Base-by-base conservation (phyloP, 2,888 invertebrate species). In the Uropetala carovei region DNA sequence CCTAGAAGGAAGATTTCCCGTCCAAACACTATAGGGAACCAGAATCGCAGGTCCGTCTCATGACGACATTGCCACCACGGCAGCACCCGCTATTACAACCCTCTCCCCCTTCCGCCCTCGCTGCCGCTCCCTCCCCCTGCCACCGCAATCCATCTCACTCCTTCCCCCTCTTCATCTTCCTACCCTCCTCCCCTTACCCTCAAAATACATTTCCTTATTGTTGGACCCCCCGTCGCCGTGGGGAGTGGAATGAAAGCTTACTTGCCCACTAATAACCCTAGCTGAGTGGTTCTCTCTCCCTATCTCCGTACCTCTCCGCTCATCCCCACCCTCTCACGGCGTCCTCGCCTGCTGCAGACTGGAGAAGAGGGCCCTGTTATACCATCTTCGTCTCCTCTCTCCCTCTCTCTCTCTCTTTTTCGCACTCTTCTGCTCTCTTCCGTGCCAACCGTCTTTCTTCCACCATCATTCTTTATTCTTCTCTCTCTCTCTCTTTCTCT, bases 201-300 rank as follows among this genome's bases (percentile, higher is more conserved):
- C 85, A 14, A 84, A 84, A 57, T 84, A 84, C 84, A 58, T 85
- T 85, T 85, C 57, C 85, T 85, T 57, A 85, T 85, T 85, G 85
- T 85, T 58, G n/a, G 56, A 18, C n/a, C n/a, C n/a, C n/a, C 68
- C n/a, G 75, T 75, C 75, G 75, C 75, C 75, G 85, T 57, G 84
- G 84, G 57, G 85, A 58, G 22, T n/a, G n/a, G 85, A 75, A 75
- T 75, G 75, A 75, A 75, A 75, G 75, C 75, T 75, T 75, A 75
- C 75, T 75, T 75, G 75, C 75, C 75, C 75, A 75, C 75, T 75
- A 75, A 75, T 75, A 75, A 75, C 75, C 75, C 75, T 10, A 75
- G 22, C 75, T 75, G 75, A 58, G 85, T 13, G 58, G n/a, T 43
- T 57, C 57, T 57, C 58, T 22, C 85, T n/a, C 30, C 16, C 16